Base-by-base conservation (phyloP, 2,888 invertebrate species). In the Zhuqinia jingwanae region DNA sequence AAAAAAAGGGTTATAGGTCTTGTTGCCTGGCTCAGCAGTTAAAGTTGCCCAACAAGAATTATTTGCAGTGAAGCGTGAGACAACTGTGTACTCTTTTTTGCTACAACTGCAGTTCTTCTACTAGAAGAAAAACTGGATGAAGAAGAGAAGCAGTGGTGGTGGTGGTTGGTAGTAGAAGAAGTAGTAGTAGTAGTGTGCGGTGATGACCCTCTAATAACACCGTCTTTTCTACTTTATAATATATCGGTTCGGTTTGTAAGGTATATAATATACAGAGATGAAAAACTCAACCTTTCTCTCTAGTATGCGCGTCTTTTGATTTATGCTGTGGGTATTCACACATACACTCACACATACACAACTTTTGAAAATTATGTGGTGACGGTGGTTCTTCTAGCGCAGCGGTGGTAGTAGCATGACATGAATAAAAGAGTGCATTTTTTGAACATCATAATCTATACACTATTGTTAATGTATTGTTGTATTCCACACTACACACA, bases 231-330 rank as follows among this genome's bases (percentile, higher is more conserved):
- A n/a, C n/a, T n/a, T n/a, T n/a, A n/a, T n/a, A n/a, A n/a, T n/a
- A n/a, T 36, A 36, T 36, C 36, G 36, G 36, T 36, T 36, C 8
- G 36, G 36, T n/a, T n/a, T n/a, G n/a, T n/a, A n/a, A n/a, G n/a
- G n/a, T 2, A 22, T 58, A 11, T 58, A 17, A 11, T 2, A n/a
- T 77, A n/a, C 30, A 27, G 73, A 56, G 73, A 56, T 73, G 70
- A 73, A 36, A 81, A 73, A n/a, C n/a, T n/a, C n/a, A n/a, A n/a
- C n/a, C n/a, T n/a, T n/a, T n/a, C n/a, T n/a, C n/a, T n/a, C n/a
- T n/a, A n/a, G n/a, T n/a, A n/a, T n/a, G n/a, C n/a, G n/a, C n/a
- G 22, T 75, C 75, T 30, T 53, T 76, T 83, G 83, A 83, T 83
- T 83, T 83, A 83, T 83, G 83, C 20, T 65, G 25, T 65, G 76